Conservation (phyloP, 1,140 invertebrate genomes). For the Cyphomyrmex costatus region DNA sequence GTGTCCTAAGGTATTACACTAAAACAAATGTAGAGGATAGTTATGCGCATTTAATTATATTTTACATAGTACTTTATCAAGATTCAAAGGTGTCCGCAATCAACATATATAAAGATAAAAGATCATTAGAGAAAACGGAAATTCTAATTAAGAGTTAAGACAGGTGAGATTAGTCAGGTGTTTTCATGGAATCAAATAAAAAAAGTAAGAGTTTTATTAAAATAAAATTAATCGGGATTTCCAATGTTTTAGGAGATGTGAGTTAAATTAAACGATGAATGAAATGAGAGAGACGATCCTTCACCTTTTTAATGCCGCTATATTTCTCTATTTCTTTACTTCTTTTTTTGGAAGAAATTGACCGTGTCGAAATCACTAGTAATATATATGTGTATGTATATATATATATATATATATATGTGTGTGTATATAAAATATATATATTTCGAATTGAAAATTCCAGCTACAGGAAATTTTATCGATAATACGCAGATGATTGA, state of each 20-base stretch:
- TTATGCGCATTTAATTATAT: neutral
- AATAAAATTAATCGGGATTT: no score
- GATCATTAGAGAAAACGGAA: neutral
- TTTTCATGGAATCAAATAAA: neutral
- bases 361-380: neutral
- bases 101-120: neutral
- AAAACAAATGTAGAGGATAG: neutral
- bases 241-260: neutral
- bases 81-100: neutral
- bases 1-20: no score
- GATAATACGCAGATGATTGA: conserved; percentile 45
- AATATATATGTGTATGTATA: no score
- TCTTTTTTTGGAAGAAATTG: neutral
- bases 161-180: neutral
- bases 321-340: neutral
- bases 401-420: no score
- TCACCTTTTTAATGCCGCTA: neutral
- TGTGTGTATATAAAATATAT: no score
- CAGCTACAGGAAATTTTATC: conserved; percentile 5
- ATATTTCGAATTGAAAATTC: conserved; percentile 6
- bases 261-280: neutral
- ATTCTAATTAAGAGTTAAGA: neutral
- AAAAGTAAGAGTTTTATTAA: neutral
- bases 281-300: neutral
- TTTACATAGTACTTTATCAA: conserved; percentile 6